These are phyloP conservation scores for Drosophila sordidula DNA, from an alignment of 2,888 invertebrate species.

Conservation along the genomic window DNA sequence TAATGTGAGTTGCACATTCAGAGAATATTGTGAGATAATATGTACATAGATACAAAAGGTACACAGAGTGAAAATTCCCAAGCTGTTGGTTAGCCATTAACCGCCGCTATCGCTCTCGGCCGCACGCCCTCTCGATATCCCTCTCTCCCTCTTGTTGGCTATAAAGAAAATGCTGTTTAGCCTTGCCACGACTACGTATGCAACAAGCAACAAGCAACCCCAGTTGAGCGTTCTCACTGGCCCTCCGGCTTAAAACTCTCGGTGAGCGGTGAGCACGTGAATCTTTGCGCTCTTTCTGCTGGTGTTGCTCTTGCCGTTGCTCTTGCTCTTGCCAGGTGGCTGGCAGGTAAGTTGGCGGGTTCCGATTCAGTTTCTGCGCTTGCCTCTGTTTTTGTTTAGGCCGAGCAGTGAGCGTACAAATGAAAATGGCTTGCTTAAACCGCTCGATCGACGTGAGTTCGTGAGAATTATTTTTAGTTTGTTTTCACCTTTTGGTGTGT, in stretches of 20 bases:
- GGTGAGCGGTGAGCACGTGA: background rate
- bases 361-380: constrained; percentile 15
- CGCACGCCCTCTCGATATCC: background rate
- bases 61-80: constrained; percentile 16
- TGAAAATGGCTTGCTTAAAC: constrained; percentile 46
- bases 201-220: background rate
- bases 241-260: constrained; percentile 13
- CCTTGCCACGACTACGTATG: constrained; percentile 15
- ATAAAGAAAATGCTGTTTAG: constrained; percentile 21
- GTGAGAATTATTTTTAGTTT: constrained; percentile 77
- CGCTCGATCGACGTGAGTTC: constrained; percentile 54
- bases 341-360: constrained; percentile 35
- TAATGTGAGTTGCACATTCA: background rate
- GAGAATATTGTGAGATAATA: constrained; percentile 6
- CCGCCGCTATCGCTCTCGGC: background rate
- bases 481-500: constrained; percentile 75
- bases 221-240: constrained; percentile 1
- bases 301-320: constrained; percentile 11
- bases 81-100: constrained; percentile 5
- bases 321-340: constrained; percentile 1
- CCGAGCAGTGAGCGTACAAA: constrained; percentile 20
- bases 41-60: background rate
- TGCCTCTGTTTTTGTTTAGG: constrained; percentile 18
- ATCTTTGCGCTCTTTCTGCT: background rate
- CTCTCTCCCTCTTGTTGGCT: constrained; percentile 1